Base-by-base conservation (phyloP, 2,888 invertebrate genomes). In the Eupithecia dodoneata region DNA sequence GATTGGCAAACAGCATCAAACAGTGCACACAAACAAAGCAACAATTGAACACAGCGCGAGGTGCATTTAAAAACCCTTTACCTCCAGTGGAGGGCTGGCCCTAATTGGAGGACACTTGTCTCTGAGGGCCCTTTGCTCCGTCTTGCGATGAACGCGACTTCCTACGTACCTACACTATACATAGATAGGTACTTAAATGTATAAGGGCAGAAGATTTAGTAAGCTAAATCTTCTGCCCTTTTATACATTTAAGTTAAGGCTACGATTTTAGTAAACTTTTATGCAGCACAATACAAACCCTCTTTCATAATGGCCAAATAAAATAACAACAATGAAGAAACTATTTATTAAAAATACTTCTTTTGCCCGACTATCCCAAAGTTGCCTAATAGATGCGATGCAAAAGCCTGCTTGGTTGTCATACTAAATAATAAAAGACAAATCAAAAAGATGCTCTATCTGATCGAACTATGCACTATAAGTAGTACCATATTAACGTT, bases 71-170 rank as follows among this genome's bases (percentile, higher is more conserved):
- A 87, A 87, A 85, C 83, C 83, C 85, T 85, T 84, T 84, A 79
- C 75, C 81, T 79, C 81, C 81, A 76, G 76, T 79, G 66, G 71
- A 90, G 91, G 84, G 87, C 83, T 77, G 80, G 86, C 86, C 84
- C 90, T 94, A 94, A 94, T 94, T 94, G 94, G 93, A 94, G 93
- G 84, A 90, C 88, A 85, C 93, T 93, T 87, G 85, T 49, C 75
- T 81, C 89, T 85, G 79, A 85, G 91, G 87, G 88, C 91, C 79
- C 92, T 92, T 80, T 12, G 10, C 70, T 18, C n/a, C n/a, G 10
- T 45, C 12, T 30, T 18, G 70, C 13, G 47, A 49, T 49, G 47
- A 69, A 70, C 47, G 70, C 69, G 45, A 66, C 15, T 6, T 66
- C 5, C 66, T 42, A 18, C 18, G 59, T 63, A 30, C 63, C 18